Base-by-base conservation (phyloP, 64 coral and sea anemone species). In the Anthopleura sola region DNA sequence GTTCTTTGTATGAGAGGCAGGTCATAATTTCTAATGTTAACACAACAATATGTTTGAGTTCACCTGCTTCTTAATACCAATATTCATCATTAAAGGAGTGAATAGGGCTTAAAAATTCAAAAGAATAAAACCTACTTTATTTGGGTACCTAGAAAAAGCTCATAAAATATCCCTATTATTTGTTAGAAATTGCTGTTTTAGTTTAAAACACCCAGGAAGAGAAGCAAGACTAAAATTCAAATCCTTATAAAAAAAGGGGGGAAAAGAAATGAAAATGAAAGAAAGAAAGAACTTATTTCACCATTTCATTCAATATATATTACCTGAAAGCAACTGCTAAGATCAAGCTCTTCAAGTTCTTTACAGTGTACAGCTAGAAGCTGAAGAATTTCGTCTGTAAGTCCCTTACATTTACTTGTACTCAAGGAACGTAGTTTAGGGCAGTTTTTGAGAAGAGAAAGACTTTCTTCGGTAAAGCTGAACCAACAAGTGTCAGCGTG, bases 241-340 rank as follows among this genome's bases (percentile, higher is more conserved):
- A 60, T 60, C 3, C 12, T 51, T 6, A 1, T 6, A 51, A 5
- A n/a, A 60, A 24, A 60, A 60, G 4, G 57, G 24, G 24, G 10
- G 24, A 24, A 24, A 60, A 24, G 20, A n/a, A 60, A 60, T n/a
- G 23, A 60, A 60, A 60, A 60, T 7, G 24, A n/a, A n/a, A n/a
- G n/a, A n/a, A n/a, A n/a, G n/a, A n/a, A n/a, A n/a, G n/a, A n/a
- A n/a, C n/a, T n/a, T n/a, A n/a, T n/a, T n/a, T n/a, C n/a, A n/a
- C n/a, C n/a, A n/a, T n/a, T n/a, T n/a, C n/a, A n/a, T n/a, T n/a
- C n/a, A n/a, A n/a, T n/a, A n/a, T 29, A 33, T 40, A 15, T 9
- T 97, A 98, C 95, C 91, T 88, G 86, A 77, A 98, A 98, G 58
- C 95, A 98, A 57, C 91, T 98, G 64, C 95, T 98, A 49, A 98